Evolutionary conservation across 2,888 invertebrate species (phyloP).

Genomic region (Cenopis cana): DNA sequence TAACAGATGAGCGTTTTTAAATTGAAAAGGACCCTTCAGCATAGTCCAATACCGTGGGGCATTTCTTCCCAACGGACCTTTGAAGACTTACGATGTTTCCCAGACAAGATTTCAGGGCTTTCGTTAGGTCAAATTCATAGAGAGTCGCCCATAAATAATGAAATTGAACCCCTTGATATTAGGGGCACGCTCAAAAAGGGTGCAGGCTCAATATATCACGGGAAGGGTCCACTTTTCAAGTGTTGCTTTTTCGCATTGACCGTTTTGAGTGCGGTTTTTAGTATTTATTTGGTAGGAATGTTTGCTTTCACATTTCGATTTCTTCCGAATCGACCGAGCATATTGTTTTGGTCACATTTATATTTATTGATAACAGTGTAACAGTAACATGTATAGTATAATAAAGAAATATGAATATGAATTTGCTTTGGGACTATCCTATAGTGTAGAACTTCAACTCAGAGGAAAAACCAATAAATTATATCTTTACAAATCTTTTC

Average conservation of each 20-base stretch:
- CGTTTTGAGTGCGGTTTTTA: conserved; percentile 9
- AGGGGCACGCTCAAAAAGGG: conserved; percentile 22
- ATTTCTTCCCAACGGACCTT: neutral
- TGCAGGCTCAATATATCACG: conserved; percentile 33
- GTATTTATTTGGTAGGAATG: conserved; percentile 17
- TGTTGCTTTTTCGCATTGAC: conserved; percentile 27
- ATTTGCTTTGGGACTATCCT: too few relatives aligned
- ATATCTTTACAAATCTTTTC: too few relatives aligned
- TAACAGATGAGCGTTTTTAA: too few relatives aligned
- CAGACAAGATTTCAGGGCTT: conserved; percentile 9
- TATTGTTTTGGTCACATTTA: neutral
- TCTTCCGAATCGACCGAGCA: neutral
- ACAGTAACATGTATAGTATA: too few relatives aligned
- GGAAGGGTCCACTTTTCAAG: conserved; percentile 31
- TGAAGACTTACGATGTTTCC: conserved; percentile 1
- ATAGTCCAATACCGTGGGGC: neutral
- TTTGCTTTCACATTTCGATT: neutral
- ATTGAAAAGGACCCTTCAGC: too few relatives aligned
- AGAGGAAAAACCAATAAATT: too few relatives aligned
- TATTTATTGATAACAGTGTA: too few relatives aligned
- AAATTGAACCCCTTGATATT: conserved; percentile 35
- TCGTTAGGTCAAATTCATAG: conserved; percentile 32
- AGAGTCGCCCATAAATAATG: conserved; percentile 37
- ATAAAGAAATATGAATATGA: too few relatives aligned
- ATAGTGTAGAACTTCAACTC: too few relatives aligned